A percentile compares a stretch with the other conserved stretches of the same genome.
Evolutionary conservation across 2,888 invertebrate genomes (phyloP).

Genomic region (Mythimna vitellina): DNA sequence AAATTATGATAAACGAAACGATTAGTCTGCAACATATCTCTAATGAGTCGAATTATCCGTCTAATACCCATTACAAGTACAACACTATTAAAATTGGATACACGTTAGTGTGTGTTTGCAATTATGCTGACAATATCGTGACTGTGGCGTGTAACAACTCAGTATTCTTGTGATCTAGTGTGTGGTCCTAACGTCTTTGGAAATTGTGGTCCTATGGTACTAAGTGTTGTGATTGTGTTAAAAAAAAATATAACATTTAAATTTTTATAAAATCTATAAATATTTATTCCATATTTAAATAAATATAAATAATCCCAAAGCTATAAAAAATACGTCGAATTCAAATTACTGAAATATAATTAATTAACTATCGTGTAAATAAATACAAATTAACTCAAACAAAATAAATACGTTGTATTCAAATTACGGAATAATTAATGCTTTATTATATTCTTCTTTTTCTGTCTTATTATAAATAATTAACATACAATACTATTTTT

Average conservation of each 20-base stretch:
- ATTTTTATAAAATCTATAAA: too few species aligned
- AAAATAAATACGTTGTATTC: background rate
- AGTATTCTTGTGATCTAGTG: conserved; percentile 45
- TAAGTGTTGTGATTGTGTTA: conserved; percentile 53
- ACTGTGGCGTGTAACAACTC: conserved; percentile 67
- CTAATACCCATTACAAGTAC: conserved; percentile 56
- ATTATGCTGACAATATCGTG: conserved; percentile 61
- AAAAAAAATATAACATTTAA: background rate
- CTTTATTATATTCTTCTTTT: background rate
- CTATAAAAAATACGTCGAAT: too few species aligned
- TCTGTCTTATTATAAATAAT: conserved; percentile 1
- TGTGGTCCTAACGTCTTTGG: conserved; percentile 36
- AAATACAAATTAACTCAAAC: background rate
- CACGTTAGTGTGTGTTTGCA: conserved; percentile 57
- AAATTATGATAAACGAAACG: conserved; percentile 2
- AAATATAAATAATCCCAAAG: too few species aligned
- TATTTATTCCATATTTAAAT: too few species aligned
- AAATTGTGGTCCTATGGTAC: conserved; percentile 32
- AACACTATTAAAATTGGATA: conserved; percentile 53
- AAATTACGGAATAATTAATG: background rate
- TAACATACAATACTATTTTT: conserved; percentile 11
- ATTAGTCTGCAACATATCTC: conserved; percentile 12
- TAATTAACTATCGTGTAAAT: background rate
- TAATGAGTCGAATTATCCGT: conserved; percentile 44
- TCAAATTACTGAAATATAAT: background rate